These are phyloP conservation scores for Bugula neritina DNA, from an alignment of 2,888 invertebrate species.

Conservation along the genomic window DNA sequence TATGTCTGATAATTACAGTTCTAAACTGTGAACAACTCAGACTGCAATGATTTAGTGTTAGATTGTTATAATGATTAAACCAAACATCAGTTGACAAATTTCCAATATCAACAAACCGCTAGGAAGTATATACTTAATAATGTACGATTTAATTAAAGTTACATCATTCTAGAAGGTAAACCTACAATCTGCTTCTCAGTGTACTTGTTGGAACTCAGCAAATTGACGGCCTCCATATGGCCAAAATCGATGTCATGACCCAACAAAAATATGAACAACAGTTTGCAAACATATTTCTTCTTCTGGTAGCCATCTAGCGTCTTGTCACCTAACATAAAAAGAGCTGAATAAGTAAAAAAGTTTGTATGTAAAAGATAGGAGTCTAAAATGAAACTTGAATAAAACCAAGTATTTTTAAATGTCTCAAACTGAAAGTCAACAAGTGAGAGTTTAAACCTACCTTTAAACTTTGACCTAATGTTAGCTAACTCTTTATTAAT, in stretches of 20 bases:
- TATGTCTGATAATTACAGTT: too few species aligned
- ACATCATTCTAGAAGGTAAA: too few species aligned
- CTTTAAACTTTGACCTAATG: constrained; percentile 98
- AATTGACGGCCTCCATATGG: constrained; percentile 99
- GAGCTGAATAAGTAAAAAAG: neutral
- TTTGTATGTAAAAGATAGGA: neutral
- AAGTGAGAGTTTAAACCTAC: too few species aligned
- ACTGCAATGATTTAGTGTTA: too few species aligned
- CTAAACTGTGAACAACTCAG: too few species aligned
- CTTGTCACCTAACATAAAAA: constrained; percentile 90
- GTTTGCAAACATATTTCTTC: constrained; percentile 99
- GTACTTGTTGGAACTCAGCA: constrained; percentile 98
- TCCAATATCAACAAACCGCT: too few species aligned
- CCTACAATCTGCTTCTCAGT: constrained; percentile 96
- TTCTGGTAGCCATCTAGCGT: constrained; percentile 99
- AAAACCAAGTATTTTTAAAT: too few species aligned
- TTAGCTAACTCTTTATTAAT: constrained; percentile 99
- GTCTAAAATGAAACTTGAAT: neutral
- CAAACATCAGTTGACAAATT: too few species aligned
- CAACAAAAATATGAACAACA: constrained; percentile 95
- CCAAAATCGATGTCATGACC: constrained; percentile 99
- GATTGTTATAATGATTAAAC: too few species aligned
- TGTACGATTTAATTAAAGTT: too few species aligned
- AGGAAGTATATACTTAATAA: too few species aligned
- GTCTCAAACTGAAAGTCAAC: too few species aligned